phyloP scores from a whole-genome alignment of 2,113 vertebrate genomes.

The Erpornis zantholeuca region DNA sequence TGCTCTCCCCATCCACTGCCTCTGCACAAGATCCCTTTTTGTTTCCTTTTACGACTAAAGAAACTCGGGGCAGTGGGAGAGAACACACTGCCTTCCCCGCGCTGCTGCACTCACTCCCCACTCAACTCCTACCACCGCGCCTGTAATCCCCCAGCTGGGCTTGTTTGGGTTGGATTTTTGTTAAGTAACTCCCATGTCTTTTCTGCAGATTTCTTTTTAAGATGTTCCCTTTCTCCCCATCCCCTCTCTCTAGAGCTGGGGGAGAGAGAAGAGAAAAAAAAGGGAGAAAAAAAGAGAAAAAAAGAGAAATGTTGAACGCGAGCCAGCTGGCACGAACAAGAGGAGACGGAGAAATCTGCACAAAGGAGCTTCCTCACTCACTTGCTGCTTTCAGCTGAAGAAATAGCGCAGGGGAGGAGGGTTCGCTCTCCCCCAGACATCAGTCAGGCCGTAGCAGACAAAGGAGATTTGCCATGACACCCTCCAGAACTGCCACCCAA shows the following conservation, averaged over 20 bases:
- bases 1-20: conserved; percentile 18
- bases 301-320: conserved; percentile 58
- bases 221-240: conserved; percentile 31
- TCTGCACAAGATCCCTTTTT: conserved; percentile 48
- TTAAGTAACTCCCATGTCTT: conserved; percentile 51
- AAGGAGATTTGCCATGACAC: conserved; percentile 49
- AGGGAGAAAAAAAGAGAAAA: conserved; percentile 43
- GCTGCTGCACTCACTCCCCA: neutral
- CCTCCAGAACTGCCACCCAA: conserved; percentile 29
- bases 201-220: conserved; percentile 53
- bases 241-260: conserved; percentile 51
- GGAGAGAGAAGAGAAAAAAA: neutral
- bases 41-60: conserved; percentile 52
- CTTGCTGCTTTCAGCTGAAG: conserved; percentile 65
- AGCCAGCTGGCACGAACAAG: conserved; percentile 66
- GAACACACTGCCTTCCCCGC: neutral
- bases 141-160: conserved; percentile 41
- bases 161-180: conserved; percentile 61
- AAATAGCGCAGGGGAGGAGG: conserved; percentile 42
- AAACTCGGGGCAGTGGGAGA: neutral
- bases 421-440: conserved; percentile 12
- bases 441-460: conserved; percentile 20
- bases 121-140: neutral
- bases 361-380: conserved; percentile 70
- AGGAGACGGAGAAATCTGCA: conserved; percentile 60